Conservation (phyloP, 2,888 invertebrate genomes). For the Keiferia lycopersicella region DNA sequence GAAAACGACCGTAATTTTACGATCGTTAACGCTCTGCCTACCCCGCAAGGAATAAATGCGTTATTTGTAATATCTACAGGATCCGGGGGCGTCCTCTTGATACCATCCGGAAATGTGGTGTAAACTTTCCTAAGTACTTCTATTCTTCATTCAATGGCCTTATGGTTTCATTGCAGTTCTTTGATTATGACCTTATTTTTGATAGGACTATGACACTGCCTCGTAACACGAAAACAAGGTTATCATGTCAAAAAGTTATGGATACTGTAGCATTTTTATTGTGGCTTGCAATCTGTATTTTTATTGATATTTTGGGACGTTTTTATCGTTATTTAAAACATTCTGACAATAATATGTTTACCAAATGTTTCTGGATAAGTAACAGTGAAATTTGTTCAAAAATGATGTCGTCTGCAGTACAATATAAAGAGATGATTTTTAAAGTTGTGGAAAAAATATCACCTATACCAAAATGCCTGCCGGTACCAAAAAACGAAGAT, state of each 20-base stretch:
- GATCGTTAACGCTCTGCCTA: too few relatives aligned
- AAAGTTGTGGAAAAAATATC: not conserved
- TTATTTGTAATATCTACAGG: too few relatives aligned
- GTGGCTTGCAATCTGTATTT: not conserved
- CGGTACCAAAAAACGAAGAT: not conserved
- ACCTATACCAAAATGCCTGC: not conserved
- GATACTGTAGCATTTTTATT: not conserved
- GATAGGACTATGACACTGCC: too few relatives aligned
- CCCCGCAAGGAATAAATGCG: too few relatives aligned
- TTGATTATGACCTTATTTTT: too few relatives aligned
- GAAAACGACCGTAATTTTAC: too few relatives aligned
- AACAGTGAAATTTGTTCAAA: not conserved
- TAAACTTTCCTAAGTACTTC: too few relatives aligned
- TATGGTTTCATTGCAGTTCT: too few relatives aligned
- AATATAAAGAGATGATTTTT: not conserved
- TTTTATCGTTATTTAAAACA: not conserved
- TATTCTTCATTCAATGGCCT: too few relatives aligned
- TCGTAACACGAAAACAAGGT: too few relatives aligned
- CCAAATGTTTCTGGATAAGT: not conserved
- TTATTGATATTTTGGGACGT: not conserved
- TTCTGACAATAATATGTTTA: not conserved
- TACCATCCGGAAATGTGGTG: too few relatives aligned
- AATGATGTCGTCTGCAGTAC: not conserved
- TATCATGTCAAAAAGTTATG: not conserved
- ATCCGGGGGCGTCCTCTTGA: too few relatives aligned